These are phyloP conservation scores for Coracopsis vasa DNA, from an alignment of 2,113 vertebrate species.

Conservation along the genomic window DNA sequence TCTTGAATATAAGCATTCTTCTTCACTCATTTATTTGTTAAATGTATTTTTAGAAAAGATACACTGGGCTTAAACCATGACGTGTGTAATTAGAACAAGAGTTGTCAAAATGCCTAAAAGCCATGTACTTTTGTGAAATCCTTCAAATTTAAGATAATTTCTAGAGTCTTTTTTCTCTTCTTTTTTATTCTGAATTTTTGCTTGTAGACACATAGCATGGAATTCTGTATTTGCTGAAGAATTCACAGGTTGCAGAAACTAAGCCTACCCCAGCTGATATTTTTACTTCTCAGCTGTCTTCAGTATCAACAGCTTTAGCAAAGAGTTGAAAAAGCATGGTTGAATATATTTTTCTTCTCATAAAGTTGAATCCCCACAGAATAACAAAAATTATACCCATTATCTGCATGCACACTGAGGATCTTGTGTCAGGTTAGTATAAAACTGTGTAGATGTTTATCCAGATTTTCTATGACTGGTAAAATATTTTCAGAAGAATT, in stretches of 20 bases:
- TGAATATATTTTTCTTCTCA: neutral
- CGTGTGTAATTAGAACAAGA: neutral
- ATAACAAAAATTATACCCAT: neutral
- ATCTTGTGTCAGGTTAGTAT: neutral
- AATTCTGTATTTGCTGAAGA: neutral
- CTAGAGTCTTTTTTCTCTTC: neutral
- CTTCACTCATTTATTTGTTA: neutral
- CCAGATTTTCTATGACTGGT: neutral
- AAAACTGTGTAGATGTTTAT: neutral
- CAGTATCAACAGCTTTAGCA: neutral
- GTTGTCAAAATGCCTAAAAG: neutral
- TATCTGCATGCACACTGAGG: neutral
- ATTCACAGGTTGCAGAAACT: neutral
- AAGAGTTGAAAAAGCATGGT: neutral
- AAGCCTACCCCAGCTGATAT: rapidly evolving
- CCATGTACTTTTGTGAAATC: rapidly evolving
- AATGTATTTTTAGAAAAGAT: neutral
- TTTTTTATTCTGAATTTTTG: neutral
- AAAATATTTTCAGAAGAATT: neutral
- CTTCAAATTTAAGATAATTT: neutral
- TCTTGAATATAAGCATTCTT: neutral
- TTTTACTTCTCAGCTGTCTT: neutral
- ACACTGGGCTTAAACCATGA: neutral
- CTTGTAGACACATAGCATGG: neutral
- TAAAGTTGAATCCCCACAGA: neutral